Evolutionary conservation across 2,888 invertebrate genomes (phyloP).

Genomic region (Syritta pipiens): DNA sequence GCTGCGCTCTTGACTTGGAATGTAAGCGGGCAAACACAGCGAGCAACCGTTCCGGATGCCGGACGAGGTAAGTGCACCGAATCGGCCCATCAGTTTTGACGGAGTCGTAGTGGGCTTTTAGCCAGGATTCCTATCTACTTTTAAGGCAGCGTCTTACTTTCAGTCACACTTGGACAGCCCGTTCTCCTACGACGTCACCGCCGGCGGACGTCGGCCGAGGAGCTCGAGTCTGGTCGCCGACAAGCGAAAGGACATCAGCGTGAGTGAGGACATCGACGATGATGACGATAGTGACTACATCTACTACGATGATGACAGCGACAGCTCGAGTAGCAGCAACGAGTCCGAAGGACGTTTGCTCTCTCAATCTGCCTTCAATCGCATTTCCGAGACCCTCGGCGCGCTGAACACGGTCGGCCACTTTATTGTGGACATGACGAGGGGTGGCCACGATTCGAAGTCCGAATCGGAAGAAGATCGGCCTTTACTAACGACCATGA

Average conservation of each 20-base stretch:
- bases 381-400: constrained; percentile 85
- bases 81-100: neutral
- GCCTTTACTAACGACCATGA: neutral
- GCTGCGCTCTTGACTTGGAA: constrained; percentile 29
- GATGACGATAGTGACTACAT: constrained; percentile 68
- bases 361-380: constrained; percentile 83
- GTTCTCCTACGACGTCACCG: constrained; percentile 68
- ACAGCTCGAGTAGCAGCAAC: constrained; percentile 74
- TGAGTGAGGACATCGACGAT: constrained; percentile 72
- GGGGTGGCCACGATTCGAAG: constrained; percentile 78
- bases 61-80: constrained; percentile 40
- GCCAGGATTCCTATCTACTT: constrained; percentile 75
- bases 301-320: constrained; percentile 37
- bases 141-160: constrained; percentile 79
- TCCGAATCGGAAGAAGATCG: constrained; percentile 70
- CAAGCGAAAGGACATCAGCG: constrained; percentile 48
- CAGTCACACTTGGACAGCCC: constrained; percentile 75
- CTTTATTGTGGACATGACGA: constrained; percentile 90
- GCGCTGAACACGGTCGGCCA: constrained; percentile 92
- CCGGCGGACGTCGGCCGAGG: constrained; percentile 31
- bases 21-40: constrained; percentile 18
- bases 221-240: constrained; percentile 54
- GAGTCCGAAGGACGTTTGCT: constrained; percentile 80
- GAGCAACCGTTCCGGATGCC: neutral
- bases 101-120: constrained; percentile 19